Evolutionary conservation across 2,888 invertebrate genomes (phyloP), one percentile per base, ranked within the genome.

Genomic region (Notodonta ziczac): DNA sequence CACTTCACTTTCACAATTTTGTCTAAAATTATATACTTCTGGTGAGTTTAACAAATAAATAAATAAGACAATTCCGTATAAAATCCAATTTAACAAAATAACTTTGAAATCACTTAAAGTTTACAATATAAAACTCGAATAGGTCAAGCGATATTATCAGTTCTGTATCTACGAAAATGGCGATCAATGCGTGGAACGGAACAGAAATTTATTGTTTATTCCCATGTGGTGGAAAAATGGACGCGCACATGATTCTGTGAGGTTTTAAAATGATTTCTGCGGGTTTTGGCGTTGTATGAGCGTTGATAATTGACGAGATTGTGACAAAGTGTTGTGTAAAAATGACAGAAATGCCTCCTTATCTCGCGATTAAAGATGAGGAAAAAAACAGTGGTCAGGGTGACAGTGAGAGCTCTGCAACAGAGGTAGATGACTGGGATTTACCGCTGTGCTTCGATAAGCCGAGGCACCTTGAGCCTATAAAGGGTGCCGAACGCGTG

Each of bases 371-470:
- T 65, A 92, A 91, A 83, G 90, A 91, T 87, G 92, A 92, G 84
- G 90, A 88, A 71, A 89, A 88, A 82, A 87, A 84, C 70, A 87
- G 85, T 86, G 89, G 80, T 75, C 85, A 87, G 70, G 83, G 81
- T 81, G 93, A 93, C 76, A 88, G 86, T 84, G 92, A 92, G 77
- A 74, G 77, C 76, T 84, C 85, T 8, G 8, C 35, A 69, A 88
- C 87, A 66, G 93, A 93, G 74, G 88, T 92, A 74, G 94, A 95
- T 74, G 96, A 96, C 83, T 95, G 95, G 94, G 95, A 95, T 86
- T 92, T 96, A 82, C 96, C 96, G 57, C 85, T 97, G 68, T 95
- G 96, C 75, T 98, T 97, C 84, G 95, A 95, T 79, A 94, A 96
- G 84, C 96, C 95, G 65, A 94, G 97, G 75, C 94, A 94, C 72